A percentile compares a stretch with the other conserved stretches of the same genome.
phyloP scores from a whole-genome alignment of 2,888 invertebrate species.

The Nudaria mundana region DNA sequence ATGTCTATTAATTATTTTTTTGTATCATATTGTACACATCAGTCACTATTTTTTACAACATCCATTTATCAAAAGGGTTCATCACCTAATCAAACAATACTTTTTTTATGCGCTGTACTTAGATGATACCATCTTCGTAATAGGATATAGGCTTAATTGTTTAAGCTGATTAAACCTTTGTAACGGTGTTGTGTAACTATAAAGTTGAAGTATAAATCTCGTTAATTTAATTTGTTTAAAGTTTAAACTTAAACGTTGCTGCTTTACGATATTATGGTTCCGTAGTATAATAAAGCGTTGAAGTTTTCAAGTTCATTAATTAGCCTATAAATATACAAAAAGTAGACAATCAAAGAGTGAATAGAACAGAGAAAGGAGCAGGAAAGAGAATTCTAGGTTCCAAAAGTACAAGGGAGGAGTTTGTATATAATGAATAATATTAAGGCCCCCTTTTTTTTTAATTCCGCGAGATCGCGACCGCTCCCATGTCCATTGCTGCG shows the following conservation, averaged over 20 bases:
- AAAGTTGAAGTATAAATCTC: slow-evolving; percentile 29
- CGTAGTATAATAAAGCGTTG: not conserved
- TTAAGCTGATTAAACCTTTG: slow-evolving; percentile 42
- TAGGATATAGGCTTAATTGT: slow-evolving; percentile 53
- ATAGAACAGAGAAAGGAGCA: no score
- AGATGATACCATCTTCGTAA: slow-evolving; percentile 47
- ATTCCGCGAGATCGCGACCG: no score
- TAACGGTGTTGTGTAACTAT: slow-evolving; percentile 35
- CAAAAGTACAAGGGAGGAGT: no score
- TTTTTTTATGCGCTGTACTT: slow-evolving; percentile 18
- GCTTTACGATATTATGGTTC: slow-evolving; percentile 15
- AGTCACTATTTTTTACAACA: not conserved
- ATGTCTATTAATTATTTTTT: not conserved
- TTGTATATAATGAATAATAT: no score
- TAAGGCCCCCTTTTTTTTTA: no score
- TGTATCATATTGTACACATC: not conserved
- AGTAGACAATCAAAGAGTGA: no score
- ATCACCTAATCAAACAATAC: slow-evolving; percentile 34
- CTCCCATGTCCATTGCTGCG: no score
- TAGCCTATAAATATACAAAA: no score
- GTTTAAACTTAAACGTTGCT: not conserved
- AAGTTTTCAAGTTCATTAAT: not conserved
- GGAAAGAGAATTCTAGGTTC: no score
- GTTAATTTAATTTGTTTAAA: slow-evolving; percentile 15
- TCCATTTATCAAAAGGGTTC: slow-evolving; percentile 9